Percentiles rank a stretch among this genome's conserved stretches.
phyloP scores from a whole-genome alignment of 2,888 invertebrate species.

The Therioaphis trifolii region DNA sequence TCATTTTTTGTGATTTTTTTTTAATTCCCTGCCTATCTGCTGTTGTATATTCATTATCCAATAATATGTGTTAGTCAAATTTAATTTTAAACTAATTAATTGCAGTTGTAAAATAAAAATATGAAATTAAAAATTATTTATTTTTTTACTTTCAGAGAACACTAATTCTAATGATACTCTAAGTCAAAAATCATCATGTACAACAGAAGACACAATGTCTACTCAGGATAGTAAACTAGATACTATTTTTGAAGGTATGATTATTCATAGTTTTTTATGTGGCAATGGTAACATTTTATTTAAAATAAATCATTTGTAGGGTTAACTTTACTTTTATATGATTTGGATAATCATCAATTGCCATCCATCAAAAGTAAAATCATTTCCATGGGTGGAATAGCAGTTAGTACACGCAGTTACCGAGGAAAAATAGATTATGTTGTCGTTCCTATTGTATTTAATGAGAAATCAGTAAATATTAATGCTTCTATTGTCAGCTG shows the following conservation, averaged over 20 bases:
- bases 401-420: constrained; percentile 69
- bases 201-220: constrained; percentile 49
- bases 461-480: constrained; percentile 67
- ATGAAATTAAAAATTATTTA: not conserved
- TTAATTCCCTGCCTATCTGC: no score
- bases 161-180: constrained; percentile 24
- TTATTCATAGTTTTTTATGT: not conserved
- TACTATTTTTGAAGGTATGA: constrained; percentile 53
- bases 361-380: constrained; percentile 52
- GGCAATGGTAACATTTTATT: not conserved
- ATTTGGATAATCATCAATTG: constrained; percentile 43
- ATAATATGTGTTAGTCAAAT: not conserved
- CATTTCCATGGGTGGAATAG: constrained; percentile 69
- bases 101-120: not conserved
- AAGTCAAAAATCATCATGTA: constrained; percentile 52
- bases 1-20: no score
- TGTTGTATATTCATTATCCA: no score
- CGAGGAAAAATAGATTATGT: constrained; percentile 75
- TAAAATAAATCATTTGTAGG: constrained; percentile 3
- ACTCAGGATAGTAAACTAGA: constrained; percentile 61
- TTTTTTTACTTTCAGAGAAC: constrained; percentile 25
- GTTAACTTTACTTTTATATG: constrained; percentile 36
- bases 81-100: not conserved
- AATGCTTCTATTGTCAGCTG: constrained; percentile 77
- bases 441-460: constrained; percentile 72